phyloP scores from a whole-genome alignment of 2,113 vertebrate species.

The Sander lucioperca region DNA sequence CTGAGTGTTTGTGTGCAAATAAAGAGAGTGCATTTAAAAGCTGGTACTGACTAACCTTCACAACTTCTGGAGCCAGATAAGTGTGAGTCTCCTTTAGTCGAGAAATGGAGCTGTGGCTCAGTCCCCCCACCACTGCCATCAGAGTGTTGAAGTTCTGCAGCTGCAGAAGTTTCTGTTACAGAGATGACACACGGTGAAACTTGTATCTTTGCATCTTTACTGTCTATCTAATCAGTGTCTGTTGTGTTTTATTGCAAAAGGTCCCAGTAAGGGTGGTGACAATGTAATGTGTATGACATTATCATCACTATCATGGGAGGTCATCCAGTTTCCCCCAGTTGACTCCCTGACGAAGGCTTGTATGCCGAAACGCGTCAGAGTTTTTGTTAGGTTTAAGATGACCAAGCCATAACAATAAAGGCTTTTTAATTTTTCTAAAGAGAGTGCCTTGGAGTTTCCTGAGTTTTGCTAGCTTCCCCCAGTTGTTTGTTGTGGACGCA shows the following conservation, averaged over 20 bases:
- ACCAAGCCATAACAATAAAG: no score
- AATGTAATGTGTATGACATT: background rate
- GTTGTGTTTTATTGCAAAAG: background rate
- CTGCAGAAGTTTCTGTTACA: conserved; percentile 92
- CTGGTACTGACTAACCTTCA: conserved; percentile 84
- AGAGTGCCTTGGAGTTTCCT: no score
- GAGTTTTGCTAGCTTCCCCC: no score
- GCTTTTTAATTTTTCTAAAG: no score
- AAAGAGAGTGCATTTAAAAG: background rate
- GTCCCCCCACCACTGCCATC: conserved; percentile 96
- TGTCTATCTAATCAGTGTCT: background rate
- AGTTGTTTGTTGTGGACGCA: background rate
- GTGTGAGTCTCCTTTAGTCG: conserved; percentile 96
- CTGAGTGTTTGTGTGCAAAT: background rate
- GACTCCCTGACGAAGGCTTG: no score
- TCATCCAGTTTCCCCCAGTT: background rate
- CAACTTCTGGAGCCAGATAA: conserved; percentile 91
- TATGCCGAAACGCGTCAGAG: no score
- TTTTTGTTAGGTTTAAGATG: no score
- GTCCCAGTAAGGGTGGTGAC: background rate
- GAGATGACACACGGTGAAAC: background rate
- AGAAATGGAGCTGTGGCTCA: conserved; percentile 97
- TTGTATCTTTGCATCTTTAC: background rate
- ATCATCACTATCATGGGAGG: background rate
- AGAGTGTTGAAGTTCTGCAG: conserved; percentile 98